Conservation (phyloP, 1,140 invertebrate species). For the Drosophila mayri region DNA sequence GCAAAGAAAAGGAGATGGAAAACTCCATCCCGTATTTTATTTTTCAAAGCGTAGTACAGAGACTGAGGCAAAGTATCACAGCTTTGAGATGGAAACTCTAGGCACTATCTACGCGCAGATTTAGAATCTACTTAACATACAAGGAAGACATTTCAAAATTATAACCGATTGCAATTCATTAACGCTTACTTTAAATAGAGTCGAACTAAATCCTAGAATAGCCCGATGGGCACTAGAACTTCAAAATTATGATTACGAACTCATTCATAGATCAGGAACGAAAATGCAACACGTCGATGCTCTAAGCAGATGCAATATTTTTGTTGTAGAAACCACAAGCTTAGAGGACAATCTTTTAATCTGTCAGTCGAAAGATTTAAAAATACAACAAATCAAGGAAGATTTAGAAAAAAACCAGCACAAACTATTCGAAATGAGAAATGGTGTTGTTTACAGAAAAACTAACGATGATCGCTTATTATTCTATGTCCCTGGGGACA, state of each 20-base stretch:
- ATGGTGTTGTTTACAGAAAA: background rate
- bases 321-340: no score
- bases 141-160: no score
- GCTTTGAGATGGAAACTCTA: background rate
- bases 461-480: background rate
- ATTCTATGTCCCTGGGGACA: background rate
- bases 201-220: no score
- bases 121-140: background rate
- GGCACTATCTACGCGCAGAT: no score
- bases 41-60: background rate
- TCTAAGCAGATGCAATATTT: no score
- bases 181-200: no score
- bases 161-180: no score
- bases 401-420: background rate
- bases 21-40: background rate
- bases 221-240: no score
- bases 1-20: background rate
- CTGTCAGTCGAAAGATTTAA: conserved; percentile 1
- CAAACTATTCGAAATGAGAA: no score
- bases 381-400: background rate
- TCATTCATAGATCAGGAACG: background rate
- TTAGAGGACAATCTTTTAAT: background rate
- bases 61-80: background rate
- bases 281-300: no score
- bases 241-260: no score